Evolutionary conservation across 2,797 vertebrate species (phyloP), one percentile per base, ranked within the genome.

Genomic region (Sitta carolinensis): DNA sequence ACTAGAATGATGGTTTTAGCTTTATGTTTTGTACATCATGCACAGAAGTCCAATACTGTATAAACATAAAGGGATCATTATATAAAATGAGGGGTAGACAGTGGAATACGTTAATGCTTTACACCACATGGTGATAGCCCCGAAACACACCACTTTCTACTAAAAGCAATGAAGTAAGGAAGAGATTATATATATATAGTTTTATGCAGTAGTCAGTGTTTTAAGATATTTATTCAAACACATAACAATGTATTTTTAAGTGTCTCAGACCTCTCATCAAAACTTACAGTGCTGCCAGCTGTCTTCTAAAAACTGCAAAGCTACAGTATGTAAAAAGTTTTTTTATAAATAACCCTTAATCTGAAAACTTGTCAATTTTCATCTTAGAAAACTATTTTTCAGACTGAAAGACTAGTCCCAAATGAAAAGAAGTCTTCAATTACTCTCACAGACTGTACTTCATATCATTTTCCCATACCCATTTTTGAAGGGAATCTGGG

Each of bases 211-310:
- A 86, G 61, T 61, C 23, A 69, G 27, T 90, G 78, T 78, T 94
- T 93, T 59, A 73, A 82, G 88, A 83, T 84, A 93, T 79, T 94
- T 94, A 94, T 90, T 90, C 18, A 78, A 84, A 50, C 32, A 64
- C 67, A 51, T 59, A 91, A 59, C 42, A 85, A 45, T 30, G 45
- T 59, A 10, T 72, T 89, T 94, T 87, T 64, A 62, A 80, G 45
- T 79, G 63, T 77, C 83, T 95, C 85, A 72, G 79, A 75, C 50
- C 69, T 64, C 54, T 80, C 18, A 4, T 95, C 70, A 86, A 93
- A 93, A 77, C 12, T 72, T 74, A 59, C 22, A 55, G 51, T 10
- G 7, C 59, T 66, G 32, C 29, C 59, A 81, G 85, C n/a, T 85
- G 50, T 81, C 55, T 90, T 85, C 73, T 52, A 51, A 95, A 79